Percentiles rank a stretch among this genome's conserved stretches.
Evolutionary conservation across 2,113 vertebrate species (phyloP).

Genomic region (Tupaia tana): DNA sequence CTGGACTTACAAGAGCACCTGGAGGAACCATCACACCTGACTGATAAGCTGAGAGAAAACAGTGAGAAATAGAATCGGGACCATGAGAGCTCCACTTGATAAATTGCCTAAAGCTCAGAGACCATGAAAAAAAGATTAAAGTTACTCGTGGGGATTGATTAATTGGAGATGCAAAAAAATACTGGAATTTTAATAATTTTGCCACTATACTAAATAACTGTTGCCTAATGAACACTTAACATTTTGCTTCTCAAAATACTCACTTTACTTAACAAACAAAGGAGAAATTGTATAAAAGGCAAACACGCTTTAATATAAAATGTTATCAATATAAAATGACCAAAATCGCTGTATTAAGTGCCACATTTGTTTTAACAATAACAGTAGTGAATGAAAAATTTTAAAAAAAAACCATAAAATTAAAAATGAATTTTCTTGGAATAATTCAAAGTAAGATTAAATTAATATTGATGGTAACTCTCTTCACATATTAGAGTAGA

Average conservation of each 20-base stretch:
- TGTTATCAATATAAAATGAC: not conserved
- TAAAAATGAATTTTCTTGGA: not conserved
- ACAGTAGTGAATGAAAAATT: not conserved
- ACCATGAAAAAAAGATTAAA: not conserved
- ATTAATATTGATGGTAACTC: not conserved
- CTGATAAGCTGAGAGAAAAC: not conserved
- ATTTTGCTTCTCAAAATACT: not conserved
- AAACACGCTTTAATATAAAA: not conserved
- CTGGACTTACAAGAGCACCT: constrained; percentile 18
- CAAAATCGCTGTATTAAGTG: not conserved
- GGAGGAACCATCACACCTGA: not conserved
- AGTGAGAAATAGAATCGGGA: not conserved
- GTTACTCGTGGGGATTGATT: not conserved
- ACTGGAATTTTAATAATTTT: not conserved
- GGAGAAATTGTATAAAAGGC: not conserved
- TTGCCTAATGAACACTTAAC: not conserved
- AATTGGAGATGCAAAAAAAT: not conserved
- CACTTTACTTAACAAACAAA: constrained; percentile 1
- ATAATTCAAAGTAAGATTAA: too few relatives aligned
- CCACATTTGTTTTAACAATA: not conserved
- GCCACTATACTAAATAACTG: not conserved
- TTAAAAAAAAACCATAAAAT: constrained; percentile 1
- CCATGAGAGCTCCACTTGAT: not conserved
- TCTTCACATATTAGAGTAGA: not conserved
- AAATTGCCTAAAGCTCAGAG: not conserved